These are phyloP conservation scores for Anolis carolinensis DNA, from an alignment of 2,113 vertebrate genomes.

Conservation along the genomic window DNA sequence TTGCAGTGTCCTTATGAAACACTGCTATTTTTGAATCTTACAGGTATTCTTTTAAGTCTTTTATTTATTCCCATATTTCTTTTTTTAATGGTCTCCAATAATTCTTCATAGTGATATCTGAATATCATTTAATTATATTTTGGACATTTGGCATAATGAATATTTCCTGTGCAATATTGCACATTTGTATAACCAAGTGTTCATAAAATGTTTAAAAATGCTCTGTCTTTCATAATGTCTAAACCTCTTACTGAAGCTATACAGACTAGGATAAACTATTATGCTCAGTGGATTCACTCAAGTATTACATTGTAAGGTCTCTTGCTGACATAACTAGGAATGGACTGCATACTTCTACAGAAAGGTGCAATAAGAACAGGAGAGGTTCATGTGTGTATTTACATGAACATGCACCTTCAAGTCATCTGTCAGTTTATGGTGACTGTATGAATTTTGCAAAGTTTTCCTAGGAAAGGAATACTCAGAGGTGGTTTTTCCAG, in stretches of 20 bases:
- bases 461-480: too few species aligned
- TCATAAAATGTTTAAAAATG: not conserved
- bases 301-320: conserved; percentile 4
- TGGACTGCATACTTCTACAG: not conserved
- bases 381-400: too few species aligned
- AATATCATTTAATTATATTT: not conserved
- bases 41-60: not conserved
- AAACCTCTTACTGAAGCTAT: conserved; percentile 14
- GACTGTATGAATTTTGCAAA: too few species aligned
- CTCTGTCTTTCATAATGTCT: not conserved
- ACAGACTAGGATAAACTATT: not conserved
- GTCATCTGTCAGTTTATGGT: too few species aligned
- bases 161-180: not conserved
- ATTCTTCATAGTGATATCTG: not conserved
- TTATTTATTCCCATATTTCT: not conserved
- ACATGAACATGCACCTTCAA: too few species aligned
- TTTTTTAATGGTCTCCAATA: not conserved
- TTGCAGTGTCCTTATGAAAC: not conserved
- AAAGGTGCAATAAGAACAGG: not conserved
- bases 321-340: conserved; percentile 6
- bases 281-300: not conserved
- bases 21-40: not conserved
- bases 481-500: too few species aligned
- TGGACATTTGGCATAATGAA: not conserved
- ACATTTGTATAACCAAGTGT: not conserved